Evolutionary conservation across 2,113 vertebrate species (phyloP).

Genomic region (Mormoops blainvillei): DNA sequence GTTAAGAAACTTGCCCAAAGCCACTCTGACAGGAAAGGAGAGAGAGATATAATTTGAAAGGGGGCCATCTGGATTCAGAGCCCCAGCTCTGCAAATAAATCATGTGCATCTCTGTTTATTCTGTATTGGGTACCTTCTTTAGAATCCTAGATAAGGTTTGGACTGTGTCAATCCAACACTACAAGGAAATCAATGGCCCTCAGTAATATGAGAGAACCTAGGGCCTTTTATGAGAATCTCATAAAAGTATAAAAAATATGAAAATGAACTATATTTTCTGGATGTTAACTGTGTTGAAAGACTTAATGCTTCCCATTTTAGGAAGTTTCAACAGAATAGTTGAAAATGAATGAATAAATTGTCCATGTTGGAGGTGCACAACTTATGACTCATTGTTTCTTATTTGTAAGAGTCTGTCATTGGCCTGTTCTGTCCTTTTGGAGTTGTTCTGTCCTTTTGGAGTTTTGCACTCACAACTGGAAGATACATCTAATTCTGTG

Average conservation of each 20-base stretch:
- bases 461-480: not conserved
- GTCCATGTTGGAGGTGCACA: not conserved
- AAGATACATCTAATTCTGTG: not conserved
- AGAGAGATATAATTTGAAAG: not conserved
- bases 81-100: not conserved
- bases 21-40: not conserved
- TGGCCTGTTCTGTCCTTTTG: not conserved
- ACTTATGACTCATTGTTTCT: not conserved
- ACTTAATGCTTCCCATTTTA: not conserved
- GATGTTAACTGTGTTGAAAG: not conserved
- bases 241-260: not conserved
- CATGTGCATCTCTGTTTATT: not conserved
- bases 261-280: not conserved
- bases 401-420: not conserved
- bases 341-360: not conserved
- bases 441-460: not conserved
- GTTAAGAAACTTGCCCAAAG: not conserved
- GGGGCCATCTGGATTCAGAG: not conserved
- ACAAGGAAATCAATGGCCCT: not conserved
- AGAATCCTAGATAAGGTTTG: not conserved
- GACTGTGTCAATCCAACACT: not conserved
- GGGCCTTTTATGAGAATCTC: not conserved
- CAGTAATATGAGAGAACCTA: not conserved
- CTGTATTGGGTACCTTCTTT: not conserved
- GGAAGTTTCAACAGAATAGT: not conserved